phyloP scores from a whole-genome alignment of 2,797 vertebrate species.

The Rachycentron canadum region DNA sequence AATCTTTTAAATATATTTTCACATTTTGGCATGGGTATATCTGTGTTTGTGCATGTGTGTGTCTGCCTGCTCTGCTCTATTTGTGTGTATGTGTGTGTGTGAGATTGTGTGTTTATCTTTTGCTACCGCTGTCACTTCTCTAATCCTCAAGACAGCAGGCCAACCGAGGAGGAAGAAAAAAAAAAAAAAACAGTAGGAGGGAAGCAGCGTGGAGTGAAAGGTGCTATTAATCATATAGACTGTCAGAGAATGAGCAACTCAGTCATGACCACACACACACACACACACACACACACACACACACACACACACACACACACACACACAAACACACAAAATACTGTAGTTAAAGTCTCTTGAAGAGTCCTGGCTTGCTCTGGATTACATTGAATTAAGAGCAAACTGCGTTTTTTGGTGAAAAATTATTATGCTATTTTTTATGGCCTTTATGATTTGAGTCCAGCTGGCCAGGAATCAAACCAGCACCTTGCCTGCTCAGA shows the following conservation, averaged over 20 bases:
- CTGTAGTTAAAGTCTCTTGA: neutral
- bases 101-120: constrained; percentile 33
- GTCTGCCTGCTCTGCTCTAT: neutral
- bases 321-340: no score
- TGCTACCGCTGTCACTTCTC: constrained; percentile 55
- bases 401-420: neutral
- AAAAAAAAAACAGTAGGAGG: constrained; percentile 38
- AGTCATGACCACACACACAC: constrained; percentile 22
- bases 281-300: constrained; percentile 18
- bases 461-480: no score
- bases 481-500: no score
- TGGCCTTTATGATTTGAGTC: no score
- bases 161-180: constrained; percentile 5
- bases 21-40: constrained; percentile 5
- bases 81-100: constrained; percentile 7
- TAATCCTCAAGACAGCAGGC: constrained; percentile 48
- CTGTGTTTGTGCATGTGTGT: constrained; percentile 11
- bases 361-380: neutral
- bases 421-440: no score
- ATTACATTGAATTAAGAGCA: neutral
- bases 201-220: constrained; percentile 63
- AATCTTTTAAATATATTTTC: constrained; percentile 35
- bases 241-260: constrained; percentile 58
- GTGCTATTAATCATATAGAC: constrained; percentile 75
- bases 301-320: constrained; percentile 8